Evolutionary conservation across 2,113 vertebrate genomes (phyloP).

Genomic region (Oryzias javanicus): DNA sequence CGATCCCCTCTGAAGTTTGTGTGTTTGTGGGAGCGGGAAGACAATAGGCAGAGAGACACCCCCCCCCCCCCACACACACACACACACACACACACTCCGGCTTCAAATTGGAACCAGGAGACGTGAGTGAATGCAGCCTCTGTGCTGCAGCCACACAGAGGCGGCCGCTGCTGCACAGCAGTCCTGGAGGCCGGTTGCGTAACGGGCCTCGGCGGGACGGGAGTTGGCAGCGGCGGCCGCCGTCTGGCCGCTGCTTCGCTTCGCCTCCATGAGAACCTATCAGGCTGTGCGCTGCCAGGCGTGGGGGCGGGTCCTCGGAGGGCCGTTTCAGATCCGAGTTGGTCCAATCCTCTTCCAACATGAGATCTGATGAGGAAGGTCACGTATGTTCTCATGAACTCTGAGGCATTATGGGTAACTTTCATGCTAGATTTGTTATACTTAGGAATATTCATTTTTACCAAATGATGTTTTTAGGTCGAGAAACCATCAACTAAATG

Average conservation of each 20-base stretch:
- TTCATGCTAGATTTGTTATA: too few species aligned
- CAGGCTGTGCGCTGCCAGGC: constrained; percentile 9
- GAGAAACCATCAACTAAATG: too few species aligned
- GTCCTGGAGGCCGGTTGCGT: constrained; percentile 40
- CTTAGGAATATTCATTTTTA: too few species aligned
- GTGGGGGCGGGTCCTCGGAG: neutral
- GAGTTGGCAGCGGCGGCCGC: constrained; percentile 33
- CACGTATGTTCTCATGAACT: too few species aligned
- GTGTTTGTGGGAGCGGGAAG: neutral
- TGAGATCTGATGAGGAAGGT: too few species aligned
- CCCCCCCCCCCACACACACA: too few species aligned
- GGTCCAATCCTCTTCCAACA: neutral
- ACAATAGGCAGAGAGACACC: constrained; percentile 31
- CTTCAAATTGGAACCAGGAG: constrained; percentile 70
- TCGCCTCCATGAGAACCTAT: constrained; percentile 28
- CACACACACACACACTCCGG: too few species aligned
- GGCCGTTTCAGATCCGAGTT: neutral
- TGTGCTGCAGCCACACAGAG: constrained; percentile 53
- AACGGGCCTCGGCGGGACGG: constrained; percentile 54
- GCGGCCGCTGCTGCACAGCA: constrained; percentile 35
- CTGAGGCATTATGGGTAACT: too few species aligned
- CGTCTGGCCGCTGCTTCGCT: constrained; percentile 39
- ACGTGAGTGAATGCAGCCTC: constrained; percentile 63
- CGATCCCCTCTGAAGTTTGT: neutral
- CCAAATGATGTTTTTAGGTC: too few species aligned